These are phyloP conservation scores for Crotalus viridis DNA, from an alignment of 2,113 vertebrate genomes.

Conservation along the genomic window DNA sequence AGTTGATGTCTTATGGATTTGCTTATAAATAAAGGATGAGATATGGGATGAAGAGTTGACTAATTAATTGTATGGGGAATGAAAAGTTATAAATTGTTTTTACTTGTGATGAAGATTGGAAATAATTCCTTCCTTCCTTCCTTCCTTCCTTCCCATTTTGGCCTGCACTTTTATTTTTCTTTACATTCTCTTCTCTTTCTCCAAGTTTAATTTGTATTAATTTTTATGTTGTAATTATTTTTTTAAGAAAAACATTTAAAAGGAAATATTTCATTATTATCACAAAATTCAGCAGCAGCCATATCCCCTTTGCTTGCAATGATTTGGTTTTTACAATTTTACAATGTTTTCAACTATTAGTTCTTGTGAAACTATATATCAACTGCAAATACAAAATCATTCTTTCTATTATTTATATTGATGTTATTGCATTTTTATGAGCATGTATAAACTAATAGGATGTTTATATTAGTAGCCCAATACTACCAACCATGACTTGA, in stretches of 20 bases:
- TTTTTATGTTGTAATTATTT: background rate
- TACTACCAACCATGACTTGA: background rate
- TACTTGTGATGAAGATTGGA: background rate
- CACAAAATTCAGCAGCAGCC: background rate
- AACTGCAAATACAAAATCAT: background rate
- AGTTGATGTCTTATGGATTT: background rate
- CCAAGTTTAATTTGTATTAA: background rate
- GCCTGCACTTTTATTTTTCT: background rate
- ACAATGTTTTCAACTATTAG: background rate
- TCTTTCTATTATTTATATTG: background rate
- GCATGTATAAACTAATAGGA: background rate
- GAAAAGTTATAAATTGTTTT: background rate
- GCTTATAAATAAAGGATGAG: background rate
- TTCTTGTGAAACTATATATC: background rate
- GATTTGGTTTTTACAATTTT: background rate
- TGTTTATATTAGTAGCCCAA: background rate
- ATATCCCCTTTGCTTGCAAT: background rate
- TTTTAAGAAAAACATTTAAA: background rate
- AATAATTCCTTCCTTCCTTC: background rate
- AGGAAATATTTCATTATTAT: constrained; percentile 13
- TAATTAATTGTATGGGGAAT: background rate
- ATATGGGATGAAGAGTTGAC: background rate
- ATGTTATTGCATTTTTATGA: background rate
- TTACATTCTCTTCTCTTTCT: background rate
- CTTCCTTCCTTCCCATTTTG: background rate